Evolutionary conservation across 2,113 vertebrate genomes (phyloP), one percentile per base, ranked within the genome.

Genomic region (Rhinichthys klamathensis): DNA sequence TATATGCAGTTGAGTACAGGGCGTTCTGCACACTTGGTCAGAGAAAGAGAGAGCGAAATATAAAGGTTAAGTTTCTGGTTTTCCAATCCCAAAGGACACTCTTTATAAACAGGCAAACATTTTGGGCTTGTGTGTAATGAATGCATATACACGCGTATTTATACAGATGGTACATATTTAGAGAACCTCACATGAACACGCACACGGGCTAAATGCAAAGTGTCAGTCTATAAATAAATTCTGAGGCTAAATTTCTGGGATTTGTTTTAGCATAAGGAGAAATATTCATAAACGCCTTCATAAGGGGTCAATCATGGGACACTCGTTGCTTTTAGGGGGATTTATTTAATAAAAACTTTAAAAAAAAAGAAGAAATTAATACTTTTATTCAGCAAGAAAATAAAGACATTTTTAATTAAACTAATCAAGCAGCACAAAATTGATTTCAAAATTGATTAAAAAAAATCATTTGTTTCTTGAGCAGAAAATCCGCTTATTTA

Each of bases 121-220:
- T 58, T 65, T 4, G 21, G 80, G 23, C 44, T 54, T 56, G 81
- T 30, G 41, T 83, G 81, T 73, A 83, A 56, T 72, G 80, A 54
- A 72, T 70, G 67, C 46, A 16, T 38, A 83, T 54, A 58, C 81
- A 72, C 67, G 51, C 56, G 65, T 72, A 58, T 83, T 56, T 56
- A 83, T 69, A 82, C 65, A 82, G 44, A 82, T 67, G 61, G 63
- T 54, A 70, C 63, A 70, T 82, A 70, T 82, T 82, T 82, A 82
- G 25, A 70, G 18, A 82, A 79, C 6, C 54, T 76, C 32, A 41
- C 54, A 79, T 79, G 51, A 61, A 79, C 76, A 79, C 54, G 3
- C 76, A 79, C 76, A 56, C 9, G 49, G 70, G n/a, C 49, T 23
- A 18, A 77, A 77, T 23, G 49, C 74, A 77, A 77, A 77, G 56